A percentile compares a stretch with the other conserved stretches of the same genome.
These are phyloP conservation scores for Macaria liturata DNA, from an alignment of 2,888 invertebrate genomes.

Conservation along the genomic window DNA sequence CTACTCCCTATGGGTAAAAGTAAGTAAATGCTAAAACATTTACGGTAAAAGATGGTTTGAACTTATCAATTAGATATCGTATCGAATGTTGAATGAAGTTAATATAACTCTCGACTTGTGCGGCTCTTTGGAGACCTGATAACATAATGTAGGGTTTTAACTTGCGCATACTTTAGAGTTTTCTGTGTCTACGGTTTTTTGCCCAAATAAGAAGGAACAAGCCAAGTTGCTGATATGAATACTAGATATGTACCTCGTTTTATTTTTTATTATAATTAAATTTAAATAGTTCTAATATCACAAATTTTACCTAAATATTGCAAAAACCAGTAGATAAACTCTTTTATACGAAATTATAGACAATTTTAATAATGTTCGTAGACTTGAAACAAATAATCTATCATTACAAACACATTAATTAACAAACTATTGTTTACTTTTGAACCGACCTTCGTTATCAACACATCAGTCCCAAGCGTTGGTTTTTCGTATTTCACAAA, in stretches of 20 bases:
- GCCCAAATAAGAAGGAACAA: no score
- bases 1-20: constrained; percentile 26
- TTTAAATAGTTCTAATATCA: not conserved
- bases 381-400: no score
- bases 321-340: no score
- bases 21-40: constrained; percentile 25
- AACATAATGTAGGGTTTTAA: constrained; percentile 27
- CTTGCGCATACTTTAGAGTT: constrained; percentile 9
- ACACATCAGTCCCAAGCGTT: constrained; percentile 19
- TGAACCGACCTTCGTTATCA: constrained; percentile 16
- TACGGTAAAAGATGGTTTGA: constrained; percentile 44
- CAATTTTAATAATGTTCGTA: no score
- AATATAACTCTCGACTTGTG: constrained; percentile 43
- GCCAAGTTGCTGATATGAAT: no score
- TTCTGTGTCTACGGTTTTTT: not conserved
- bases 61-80: constrained; percentile 61
- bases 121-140: constrained; percentile 38
- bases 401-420: no score
- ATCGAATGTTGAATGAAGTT: constrained; percentile 57
- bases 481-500: constrained; percentile 23
- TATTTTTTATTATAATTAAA: no score
- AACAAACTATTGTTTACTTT: no score
- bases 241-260: no score
- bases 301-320: no score
- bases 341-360: no score